Percentiles rank a stretch among this genome's conserved stretches.
Conservation (phyloP, 2,797 vertebrate genomes). For the Hylomyscus alleni region DNA sequence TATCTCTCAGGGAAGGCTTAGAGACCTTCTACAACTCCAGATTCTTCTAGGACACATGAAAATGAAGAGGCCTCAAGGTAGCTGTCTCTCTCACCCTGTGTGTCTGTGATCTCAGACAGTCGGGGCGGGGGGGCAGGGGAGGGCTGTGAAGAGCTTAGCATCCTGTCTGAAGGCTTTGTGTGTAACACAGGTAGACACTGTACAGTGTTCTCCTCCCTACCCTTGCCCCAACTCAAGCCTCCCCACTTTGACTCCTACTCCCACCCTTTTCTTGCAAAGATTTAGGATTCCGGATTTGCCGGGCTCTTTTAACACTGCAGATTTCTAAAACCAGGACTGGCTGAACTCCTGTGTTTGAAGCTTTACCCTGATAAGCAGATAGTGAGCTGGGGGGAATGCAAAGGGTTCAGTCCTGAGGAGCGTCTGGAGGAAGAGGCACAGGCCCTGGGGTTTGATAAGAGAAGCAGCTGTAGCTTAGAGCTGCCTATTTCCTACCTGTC, state of each 20-base stretch:
- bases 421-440: background rate
- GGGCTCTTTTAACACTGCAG: background rate
- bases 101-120: background rate
- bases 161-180: background rate
- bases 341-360: conserved; percentile 15
- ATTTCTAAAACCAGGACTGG: background rate
- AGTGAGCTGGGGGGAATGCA: background rate
- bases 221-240: background rate
- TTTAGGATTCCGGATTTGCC: background rate
- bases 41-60: background rate
- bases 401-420: background rate
- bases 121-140: too few relatives aligned
- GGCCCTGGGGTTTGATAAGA: background rate
- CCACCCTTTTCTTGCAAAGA: background rate
- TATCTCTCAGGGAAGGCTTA: background rate
- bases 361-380: conserved; percentile 51
- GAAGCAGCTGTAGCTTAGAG: conserved; percentile 1
- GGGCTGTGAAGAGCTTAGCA: background rate
- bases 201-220: background rate
- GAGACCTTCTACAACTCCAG: background rate
- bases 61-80: background rate
- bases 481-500: background rate
- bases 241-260: background rate
- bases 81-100: background rate
- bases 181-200: background rate